Evolutionary conservation across 2,113 vertebrate species (phyloP), one percentile per base, ranked within the genome.

Genomic region (Cathartes aura): DNA sequence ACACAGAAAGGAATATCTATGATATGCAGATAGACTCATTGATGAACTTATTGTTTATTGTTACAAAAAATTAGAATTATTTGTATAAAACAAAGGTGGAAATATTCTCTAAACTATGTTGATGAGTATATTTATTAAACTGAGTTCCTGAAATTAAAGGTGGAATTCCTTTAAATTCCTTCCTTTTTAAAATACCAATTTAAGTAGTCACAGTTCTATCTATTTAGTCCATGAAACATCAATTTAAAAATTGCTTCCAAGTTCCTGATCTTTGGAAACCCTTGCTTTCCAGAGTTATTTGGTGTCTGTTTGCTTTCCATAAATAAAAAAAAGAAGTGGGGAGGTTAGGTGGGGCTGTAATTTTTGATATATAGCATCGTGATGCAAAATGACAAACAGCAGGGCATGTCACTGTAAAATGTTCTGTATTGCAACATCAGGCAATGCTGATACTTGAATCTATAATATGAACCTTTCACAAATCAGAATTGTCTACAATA

Each of bases 371-470:
- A 97, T 13, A 97, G 90, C 18, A 64, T 92, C 94, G 90, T 95
- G 90, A 98, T 95, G 93, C 55, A 95, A 97, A 97, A 86, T 82
- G 93, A 98, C 95, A 98, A 98, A 97, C 78, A 96, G 81, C 86
- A 81, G 72, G 82, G 86, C 75, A 78, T 93, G 82, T 93, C 95
- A 95, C 84, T 94, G 94, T 89, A 97, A 98, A 97, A 95, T 94
- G 90, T 95, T 97, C 93, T 97, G 43, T 91, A 94, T 93, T 97
- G 85, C 22, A 95, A 94, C 50, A 95, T 60, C 76, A 92, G 85
- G 81, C 80, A 97, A 95, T 82, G 94, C 72, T 97, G 94, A 97
- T 98, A 95, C 81, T 92, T 94, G 97, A 98, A 97, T 98, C 91
- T 95, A 36, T 94, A 98, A 95, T 96, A 95, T 55, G 82, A 94